These are phyloP conservation scores for Thalassaphorura encarpata DNA, from an alignment of 1,140 invertebrate species.

Conservation along the genomic window DNA sequence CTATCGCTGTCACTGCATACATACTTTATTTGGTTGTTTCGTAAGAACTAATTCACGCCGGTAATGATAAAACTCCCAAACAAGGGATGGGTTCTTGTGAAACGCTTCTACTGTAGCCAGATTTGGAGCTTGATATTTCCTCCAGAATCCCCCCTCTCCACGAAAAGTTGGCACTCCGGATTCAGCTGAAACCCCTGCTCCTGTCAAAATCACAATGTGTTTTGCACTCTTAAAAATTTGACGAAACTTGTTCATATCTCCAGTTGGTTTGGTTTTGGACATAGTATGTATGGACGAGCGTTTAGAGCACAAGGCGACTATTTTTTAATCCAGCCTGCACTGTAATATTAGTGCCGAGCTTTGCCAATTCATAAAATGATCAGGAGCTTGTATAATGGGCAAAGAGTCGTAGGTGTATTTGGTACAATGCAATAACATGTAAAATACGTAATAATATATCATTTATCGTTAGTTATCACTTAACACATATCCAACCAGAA, in stretches of 20 bases:
- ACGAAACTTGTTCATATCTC: conserved; percentile 47
- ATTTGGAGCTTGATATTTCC: conserved; percentile 53
- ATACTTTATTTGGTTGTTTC: conserved; percentile 55
- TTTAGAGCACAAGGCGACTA: too few relatives aligned
- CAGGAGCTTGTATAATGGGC: too few relatives aligned
- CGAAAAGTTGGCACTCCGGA: conserved; percentile 72
- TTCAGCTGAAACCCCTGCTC: conserved; percentile 65
- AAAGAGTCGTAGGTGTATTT: too few relatives aligned
- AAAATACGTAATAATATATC: too few relatives aligned
- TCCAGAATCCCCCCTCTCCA: conserved; percentile 65
- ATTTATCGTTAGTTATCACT: too few relatives aligned
- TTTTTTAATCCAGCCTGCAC: too few relatives aligned
- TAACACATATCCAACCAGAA: too few relatives aligned
- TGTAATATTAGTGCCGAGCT: too few relatives aligned
- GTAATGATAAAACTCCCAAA: conserved; percentile 74
- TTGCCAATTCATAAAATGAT: too few relatives aligned
- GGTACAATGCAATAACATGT: too few relatives aligned
- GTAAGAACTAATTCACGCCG: conserved; percentile 52
- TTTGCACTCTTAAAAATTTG: conserved; percentile 46
- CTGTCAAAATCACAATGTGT: conserved; percentile 58
- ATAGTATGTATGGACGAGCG: too few relatives aligned
- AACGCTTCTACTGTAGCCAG: conserved; percentile 59
- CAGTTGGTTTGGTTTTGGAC: too few relatives aligned
- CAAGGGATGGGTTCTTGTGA: conserved; percentile 52
- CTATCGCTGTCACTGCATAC: conserved; percentile 12